Evolutionary conservation across 2,888 invertebrate genomes (phyloP), one percentile per base, ranked within the genome.

Genomic region (Ariolimax columbianus): DNA sequence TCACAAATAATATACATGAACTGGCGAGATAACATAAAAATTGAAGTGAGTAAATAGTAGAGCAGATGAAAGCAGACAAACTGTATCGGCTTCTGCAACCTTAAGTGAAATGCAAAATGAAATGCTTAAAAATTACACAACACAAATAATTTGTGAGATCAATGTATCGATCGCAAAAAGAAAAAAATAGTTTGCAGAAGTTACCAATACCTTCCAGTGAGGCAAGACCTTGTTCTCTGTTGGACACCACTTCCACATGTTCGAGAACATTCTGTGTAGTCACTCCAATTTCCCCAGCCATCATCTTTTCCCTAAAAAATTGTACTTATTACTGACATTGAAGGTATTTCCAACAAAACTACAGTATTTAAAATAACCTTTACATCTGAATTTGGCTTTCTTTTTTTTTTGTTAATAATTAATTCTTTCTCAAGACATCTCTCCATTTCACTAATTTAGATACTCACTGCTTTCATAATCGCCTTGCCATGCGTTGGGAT

Each of bases 191-290:
- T 11, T 26, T n/a, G 7, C 6, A 9, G 26, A 72, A 6, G 11
- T 4, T 6, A 40, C 23, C 19, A 26, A 40, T 40, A 72, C 72
- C 72, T 72, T 72, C 26, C 72, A 40, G 6, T n/a, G n/a, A 51
- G 81, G 77, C 88, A 88, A 30, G 80, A 72, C 26, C 88, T 81
- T 14, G 96, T 96, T 94, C 98, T 97, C 91, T 96, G 96, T 86
- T 97, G 96, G 36, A 98, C 98, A 82, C 98, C 98, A 9, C 98
- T 98, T 0, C 98, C 98, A 92, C 98, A 99, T 40, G 97, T 96
- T 88, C 98, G 95, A 19, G 98, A 97, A 94, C 98, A 99, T 82
- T 96, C 95, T 38, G 96, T 96, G 43, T 96, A 96, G 73, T 96
- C 95, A 23, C 96, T 96, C 98, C 88, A 88, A 6, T 80, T 70